Conservation (phyloP, 2,888 invertebrate genomes). For the Heliconius hortense region DNA sequence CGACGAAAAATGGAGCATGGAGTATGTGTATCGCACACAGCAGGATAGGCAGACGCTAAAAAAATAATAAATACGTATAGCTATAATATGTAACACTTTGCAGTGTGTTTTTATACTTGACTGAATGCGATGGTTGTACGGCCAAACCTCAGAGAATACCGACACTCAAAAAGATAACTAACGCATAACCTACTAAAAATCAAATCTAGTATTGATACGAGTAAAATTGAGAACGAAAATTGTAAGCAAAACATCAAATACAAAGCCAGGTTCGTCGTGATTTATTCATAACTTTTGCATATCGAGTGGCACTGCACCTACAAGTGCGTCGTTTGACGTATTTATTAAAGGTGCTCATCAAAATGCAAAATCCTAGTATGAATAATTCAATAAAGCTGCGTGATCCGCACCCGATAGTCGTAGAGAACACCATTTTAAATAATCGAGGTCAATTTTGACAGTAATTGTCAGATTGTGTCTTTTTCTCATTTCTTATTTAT, state of each 20-base stretch:
- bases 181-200: background rate
- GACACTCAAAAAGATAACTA: background rate
- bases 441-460: constrained; percentile 11
- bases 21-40: no score
- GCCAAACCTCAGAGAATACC: background rate
- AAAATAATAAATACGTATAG: no score
- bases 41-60: no score
- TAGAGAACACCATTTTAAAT: constrained; percentile 28
- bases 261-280: constrained; percentile 2
- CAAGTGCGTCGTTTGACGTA: constrained; percentile 23
- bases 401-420: constrained; percentile 25
- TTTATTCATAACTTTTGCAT: constrained; percentile 21
- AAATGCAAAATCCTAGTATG: constrained; percentile 40
- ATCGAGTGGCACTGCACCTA: constrained; percentile 7
- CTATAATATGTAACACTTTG: no score
- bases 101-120: no score
- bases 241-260: background rate
- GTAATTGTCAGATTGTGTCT: background rate
- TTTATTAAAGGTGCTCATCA: constrained; percentile 33
- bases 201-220: background rate
- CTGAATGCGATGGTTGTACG: no score
- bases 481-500: background rate
- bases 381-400: constrained; percentile 40
- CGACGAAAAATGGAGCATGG: no score
- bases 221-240: background rate